phyloP scores from a whole-genome alignment of 2,888 invertebrate genomes.

The Alcis repandata region DNA sequence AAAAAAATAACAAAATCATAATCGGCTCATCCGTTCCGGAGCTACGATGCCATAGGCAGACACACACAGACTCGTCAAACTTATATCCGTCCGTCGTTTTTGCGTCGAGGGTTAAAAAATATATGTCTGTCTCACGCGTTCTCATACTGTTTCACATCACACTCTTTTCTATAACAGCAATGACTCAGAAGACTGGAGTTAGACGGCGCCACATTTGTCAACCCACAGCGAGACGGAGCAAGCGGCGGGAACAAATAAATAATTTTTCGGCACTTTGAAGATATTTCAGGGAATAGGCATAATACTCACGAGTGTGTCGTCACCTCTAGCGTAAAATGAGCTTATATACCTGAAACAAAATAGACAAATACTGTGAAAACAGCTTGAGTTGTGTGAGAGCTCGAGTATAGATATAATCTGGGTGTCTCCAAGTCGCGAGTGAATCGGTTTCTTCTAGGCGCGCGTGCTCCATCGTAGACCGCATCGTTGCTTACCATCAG shows the following conservation, averaged over 20 bases:
- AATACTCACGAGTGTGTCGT: constrained; percentile 22
- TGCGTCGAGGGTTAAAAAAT: no score
- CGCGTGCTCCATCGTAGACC: no score
- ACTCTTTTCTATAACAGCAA: constrained; percentile 1
- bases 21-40: no score
- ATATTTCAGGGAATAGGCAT: constrained; percentile 8
- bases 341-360: constrained; percentile 47
- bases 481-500: no score
- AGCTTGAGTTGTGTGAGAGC: no score
- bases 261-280: constrained; percentile 39
- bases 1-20: no score
- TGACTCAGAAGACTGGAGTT: constrained; percentile 47
- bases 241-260: constrained; percentile 43
- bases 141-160: neutral
- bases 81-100: no score
- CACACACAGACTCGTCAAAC: no score
- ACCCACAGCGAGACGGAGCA: constrained; percentile 37
- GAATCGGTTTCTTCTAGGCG: no score
- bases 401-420: no score
- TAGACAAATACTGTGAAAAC: neutral
- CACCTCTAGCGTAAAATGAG: constrained; percentile 7
- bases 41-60: no score
- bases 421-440: no score
- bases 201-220: constrained; percentile 67
- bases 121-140: neutral